Percentiles rank a stretch among this genome's conserved stretches.
These are phyloP conservation scores for Nannoperca obscura DNA, from an alignment of 2,797 vertebrate genomes.

Conservation along the genomic window DNA sequence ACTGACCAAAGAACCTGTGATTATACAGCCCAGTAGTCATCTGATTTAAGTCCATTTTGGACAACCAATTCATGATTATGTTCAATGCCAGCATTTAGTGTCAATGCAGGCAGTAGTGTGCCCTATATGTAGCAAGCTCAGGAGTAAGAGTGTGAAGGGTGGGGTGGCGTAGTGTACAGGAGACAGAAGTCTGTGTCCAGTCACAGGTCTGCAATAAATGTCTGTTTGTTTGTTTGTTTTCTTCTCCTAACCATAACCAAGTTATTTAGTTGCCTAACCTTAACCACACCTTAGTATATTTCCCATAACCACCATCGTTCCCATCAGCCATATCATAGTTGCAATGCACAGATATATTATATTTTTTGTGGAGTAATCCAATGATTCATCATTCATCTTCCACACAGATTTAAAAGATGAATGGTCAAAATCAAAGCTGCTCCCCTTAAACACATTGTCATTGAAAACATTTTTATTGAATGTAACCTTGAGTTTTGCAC, in stretches of 20 bases:
- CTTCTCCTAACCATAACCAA: neutral
- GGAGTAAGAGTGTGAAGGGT: neutral
- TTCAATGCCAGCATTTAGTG: neutral
- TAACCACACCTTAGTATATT: neutral
- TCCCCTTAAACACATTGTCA: neutral
- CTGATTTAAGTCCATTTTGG: neutral
- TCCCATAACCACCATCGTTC: neutral
- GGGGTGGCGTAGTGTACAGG: neutral
- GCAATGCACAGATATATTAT: neutral
- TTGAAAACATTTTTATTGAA: neutral
- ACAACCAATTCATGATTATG: neutral
- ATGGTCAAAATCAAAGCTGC: neutral
- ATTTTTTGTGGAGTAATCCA: neutral
- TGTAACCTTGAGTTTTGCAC: neutral
- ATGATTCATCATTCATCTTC: neutral
- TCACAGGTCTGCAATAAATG: neutral
- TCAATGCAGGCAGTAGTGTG: neutral
- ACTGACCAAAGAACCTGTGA: neutral
- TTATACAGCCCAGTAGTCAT: neutral
- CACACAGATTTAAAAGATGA: neutral
- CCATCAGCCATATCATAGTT: neutral
- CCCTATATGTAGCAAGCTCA: neutral
- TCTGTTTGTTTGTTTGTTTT: neutral
- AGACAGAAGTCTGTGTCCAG: conserved; percentile 1
- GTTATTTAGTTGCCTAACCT: neutral